Evolutionary conservation across 2,797 vertebrate species (phyloP), one percentile per base, ranked within the genome.

Genomic region (Falco biarmicus): DNA sequence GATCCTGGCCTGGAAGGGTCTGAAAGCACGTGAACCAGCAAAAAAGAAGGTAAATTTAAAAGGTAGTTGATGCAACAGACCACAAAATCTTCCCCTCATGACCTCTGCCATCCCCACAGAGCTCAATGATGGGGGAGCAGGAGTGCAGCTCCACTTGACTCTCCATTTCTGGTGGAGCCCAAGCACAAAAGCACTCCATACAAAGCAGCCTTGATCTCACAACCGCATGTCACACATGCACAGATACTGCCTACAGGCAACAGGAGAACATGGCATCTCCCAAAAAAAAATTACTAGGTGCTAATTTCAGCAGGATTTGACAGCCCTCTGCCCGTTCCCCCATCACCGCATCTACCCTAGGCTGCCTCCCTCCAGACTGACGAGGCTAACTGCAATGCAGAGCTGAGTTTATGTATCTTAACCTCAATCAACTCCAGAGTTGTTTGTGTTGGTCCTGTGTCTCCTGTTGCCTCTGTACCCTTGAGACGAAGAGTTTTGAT

Each of bases 21-120:
- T 29, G 32, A 60, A 26, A 60, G 4, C 24, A 31, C 0, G 0
- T 5, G 5, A 71, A 75, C 20, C 3, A 15, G 28, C 6, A 51
- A 54, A 69, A 82, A 43, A 11, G 9, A 19, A 34, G 3, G 29
- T 29, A 21, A 41, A 76, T 87, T n/a, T 31, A 61, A 87, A 71
- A 63, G 82, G 37, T 1, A 25, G 14, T 7, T n/a, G 25, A 63
- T 22, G 26, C 6, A 7, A 25, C 14, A 39, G 21, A 17, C 18
- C 29, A 21, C 64, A 21, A 87, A 74, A 65, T 19, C 26, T 60
- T 84, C 34, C 19, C 66, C 20, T 29, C 39, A 12, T 74, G 82
- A 56, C 34, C 64, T 56, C 45, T 39, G 54, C 41, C 9, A 45
- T 8, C 24, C 37, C 43, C 70, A 8, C 4, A 6, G 57, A 34